These are phyloP conservation scores for Zaprionus obscuricornis DNA, from an alignment of 2,888 invertebrate species.

Conservation along the genomic window DNA sequence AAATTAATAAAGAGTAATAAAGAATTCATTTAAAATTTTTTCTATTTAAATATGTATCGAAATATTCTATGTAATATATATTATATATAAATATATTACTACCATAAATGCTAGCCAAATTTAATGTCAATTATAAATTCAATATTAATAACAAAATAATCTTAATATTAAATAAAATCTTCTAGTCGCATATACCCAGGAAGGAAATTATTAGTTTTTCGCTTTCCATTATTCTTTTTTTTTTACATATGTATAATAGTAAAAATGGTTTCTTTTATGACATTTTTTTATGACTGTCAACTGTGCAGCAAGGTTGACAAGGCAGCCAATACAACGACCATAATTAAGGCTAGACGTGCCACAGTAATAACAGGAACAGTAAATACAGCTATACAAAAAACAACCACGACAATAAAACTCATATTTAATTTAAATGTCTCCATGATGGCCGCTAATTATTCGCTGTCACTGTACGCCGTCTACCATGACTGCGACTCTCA, in stretches of 20 bases:
- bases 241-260: slow-evolving; percentile 26
- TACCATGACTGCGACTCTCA: slow-evolving; percentile 32
- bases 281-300: slow-evolving; percentile 70
- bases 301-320: slow-evolving; percentile 54
- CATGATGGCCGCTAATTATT: slow-evolving; percentile 68
- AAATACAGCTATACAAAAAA: slow-evolving; percentile 7
- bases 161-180: no score
- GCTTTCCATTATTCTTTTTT: background rate
- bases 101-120: no score
- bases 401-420: slow-evolving; percentile 22
- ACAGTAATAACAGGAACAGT: slow-evolving; percentile 14
- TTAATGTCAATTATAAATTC: no score
- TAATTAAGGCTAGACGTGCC: slow-evolving; percentile 64
- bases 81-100: no score
- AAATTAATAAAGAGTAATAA: no score
- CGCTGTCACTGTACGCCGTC: slow-evolving; percentile 57
- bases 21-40: no score
- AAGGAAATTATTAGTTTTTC: no score
- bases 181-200: no score
- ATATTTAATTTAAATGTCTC: slow-evolving; percentile 68
- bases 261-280: slow-evolving; percentile 70
- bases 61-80: no score
- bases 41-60: no score
- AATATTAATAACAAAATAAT: no score
- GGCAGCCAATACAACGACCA: slow-evolving; percentile 42